A percentile compares a stretch with the other conserved stretches of the same genome.
phyloP scores from a whole-genome alignment of 2,888 invertebrate species.

The Synergus laeviventris region DNA sequence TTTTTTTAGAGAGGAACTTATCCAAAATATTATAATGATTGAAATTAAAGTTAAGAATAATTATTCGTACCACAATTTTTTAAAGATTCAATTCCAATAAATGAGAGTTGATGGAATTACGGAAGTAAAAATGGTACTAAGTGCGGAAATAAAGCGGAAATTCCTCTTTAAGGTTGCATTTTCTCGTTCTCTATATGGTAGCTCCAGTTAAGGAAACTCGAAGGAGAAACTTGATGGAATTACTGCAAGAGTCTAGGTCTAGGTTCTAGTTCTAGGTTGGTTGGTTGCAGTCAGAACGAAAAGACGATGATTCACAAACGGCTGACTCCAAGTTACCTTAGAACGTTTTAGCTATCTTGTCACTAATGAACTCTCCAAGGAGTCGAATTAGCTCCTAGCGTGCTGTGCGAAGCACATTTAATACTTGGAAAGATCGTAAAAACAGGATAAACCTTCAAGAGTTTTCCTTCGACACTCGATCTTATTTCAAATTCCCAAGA shows the following conservation, averaged over 20 bases:
- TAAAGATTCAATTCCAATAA: not conserved
- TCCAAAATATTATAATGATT: not conserved
- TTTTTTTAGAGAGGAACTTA: too few relatives aligned
- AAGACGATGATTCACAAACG: slow-evolving; percentile 38
- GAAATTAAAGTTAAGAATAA: not conserved
- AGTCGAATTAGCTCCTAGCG: slow-evolving; percentile 21
- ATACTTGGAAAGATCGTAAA: not conserved
- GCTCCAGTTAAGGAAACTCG: slow-evolving; percentile 29
- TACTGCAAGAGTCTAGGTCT: slow-evolving; percentile 33
- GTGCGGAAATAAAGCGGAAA: slow-evolving; percentile 28
- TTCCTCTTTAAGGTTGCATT: slow-evolving; percentile 13
- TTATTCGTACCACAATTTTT: not conserved
- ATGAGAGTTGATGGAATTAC: not conserved
- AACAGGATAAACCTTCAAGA: not conserved
- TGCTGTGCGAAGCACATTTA: slow-evolving; percentile 20
- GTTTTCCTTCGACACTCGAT: not conserved
- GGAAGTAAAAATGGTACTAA: slow-evolving; percentile 10
- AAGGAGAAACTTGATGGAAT: slow-evolving; percentile 1
- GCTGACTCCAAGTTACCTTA: slow-evolving; percentile 30
- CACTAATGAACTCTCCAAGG: slow-evolving; percentile 35
- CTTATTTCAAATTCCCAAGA: not conserved
- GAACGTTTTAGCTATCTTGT: slow-evolving; percentile 14
- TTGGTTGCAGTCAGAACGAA: slow-evolving; percentile 11
- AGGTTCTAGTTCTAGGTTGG: not conserved
- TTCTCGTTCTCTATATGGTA: slow-evolving; percentile 28